Base-by-base conservation (phyloP, 1,140 invertebrate genomes). In the Coelopa frigida region DNA sequence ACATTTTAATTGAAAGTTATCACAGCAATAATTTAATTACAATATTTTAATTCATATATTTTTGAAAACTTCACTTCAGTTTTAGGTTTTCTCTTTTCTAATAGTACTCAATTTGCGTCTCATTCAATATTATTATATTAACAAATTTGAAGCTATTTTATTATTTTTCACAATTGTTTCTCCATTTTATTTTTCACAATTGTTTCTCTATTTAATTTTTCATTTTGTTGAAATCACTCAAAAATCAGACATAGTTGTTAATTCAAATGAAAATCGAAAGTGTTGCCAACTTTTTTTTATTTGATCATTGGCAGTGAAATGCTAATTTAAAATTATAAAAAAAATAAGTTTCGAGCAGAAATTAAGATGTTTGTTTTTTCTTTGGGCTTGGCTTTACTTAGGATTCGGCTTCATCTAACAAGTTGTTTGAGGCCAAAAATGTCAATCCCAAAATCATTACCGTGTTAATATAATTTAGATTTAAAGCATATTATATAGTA, bases 1-100 rank as follows among this genome's bases (percentile, higher is more conserved):
- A n/a, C n/a, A n/a, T 49, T 51, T 60, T 50, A 63, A 64, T 64
- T 63, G 61, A 64, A 61, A 57, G 56, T 48, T 63, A 64, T 63
- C 60, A 63, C 61, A 64, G 61, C 61, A 61, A 59, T 61, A 61
- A 58, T 56, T 62, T 59, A 22, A 33, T 22, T 44, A 18, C 35
- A 39, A 31, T 18, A 27, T 41, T 38, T 17, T 38, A 21, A 5
- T 15, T 1, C 10, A 59, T 48, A 59, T 56, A 51, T 50, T 43
- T 18, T 11, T 54, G 43, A 39, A 43, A 32, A 46, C 38, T 48
- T 49, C 44, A 46, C 46, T 52, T 35, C 14, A 33, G 15, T 35
- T 35, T 44, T 35, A 32, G n/a, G 23, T 35, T n/a, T 33, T 20
- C 35, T 33, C 12, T 32, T 4, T 32, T 35, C 31, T 33, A 44